Evolutionary conservation across 2,888 invertebrate species (phyloP), one percentile per base, ranked within the genome.

Genomic region (Lasioglossum zephyrum): DNA sequence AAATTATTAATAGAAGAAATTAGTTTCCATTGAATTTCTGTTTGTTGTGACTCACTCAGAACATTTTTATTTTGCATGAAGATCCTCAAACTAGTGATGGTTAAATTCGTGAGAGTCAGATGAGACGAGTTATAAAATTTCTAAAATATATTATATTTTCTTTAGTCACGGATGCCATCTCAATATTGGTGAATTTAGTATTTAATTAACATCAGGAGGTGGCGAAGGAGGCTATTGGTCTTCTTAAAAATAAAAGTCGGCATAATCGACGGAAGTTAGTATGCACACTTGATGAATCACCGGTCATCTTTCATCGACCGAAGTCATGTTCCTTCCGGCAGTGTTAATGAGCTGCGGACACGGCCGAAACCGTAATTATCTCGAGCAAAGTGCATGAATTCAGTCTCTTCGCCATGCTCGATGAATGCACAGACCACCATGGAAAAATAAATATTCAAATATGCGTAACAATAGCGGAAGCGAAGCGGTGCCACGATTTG

Each of bases 401-500:
- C 85, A 82, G 39, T 90, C 86, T 84, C 73, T 81, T 16, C 77
- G 82, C 79, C 69, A 80, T 86, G 87, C 86, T 76, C 81, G 84
- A 85, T 79, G 86, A 82, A 85, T 86, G 75, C 73, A 41, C 80
- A 63, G 83, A 73, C 72, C 66, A 79, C 70, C 69, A 70, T 83
- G 84, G 77, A 77, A 86, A 86, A 86, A 90, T 90, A 90, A 90
- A 90, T 90, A 90, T 90, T 89, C 90, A 90, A 75, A 88, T 90
- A 88, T 90, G 88, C 89, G 85, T 89, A 90, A 84, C 84, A 85
- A 84, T 63, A 77, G 79, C 63, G 72, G n/a, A 85, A 72, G 63
- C 63, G 74, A 63, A 73, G 66, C 78, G 63, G 72, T 72, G 47
- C 47, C 77, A 74, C 82, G 79, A 88, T 88, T 88, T 88, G 78